These are phyloP conservation scores for Melolontha melolontha DNA, from an alignment of 2,888 invertebrate genomes.

Conservation along the genomic window DNA sequence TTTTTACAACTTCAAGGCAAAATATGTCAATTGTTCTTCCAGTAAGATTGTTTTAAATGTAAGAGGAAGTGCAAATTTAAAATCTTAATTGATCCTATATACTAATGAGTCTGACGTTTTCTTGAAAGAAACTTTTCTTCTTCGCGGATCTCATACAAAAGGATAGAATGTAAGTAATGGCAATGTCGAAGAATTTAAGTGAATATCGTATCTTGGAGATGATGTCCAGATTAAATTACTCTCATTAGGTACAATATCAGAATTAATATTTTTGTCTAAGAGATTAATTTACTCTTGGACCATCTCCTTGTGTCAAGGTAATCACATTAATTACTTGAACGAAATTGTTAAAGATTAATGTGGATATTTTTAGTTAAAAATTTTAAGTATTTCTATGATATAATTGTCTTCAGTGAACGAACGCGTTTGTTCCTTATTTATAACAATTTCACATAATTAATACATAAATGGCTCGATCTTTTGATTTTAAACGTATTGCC, in stretches of 20 bases:
- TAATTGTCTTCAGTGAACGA: constrained; percentile 8
- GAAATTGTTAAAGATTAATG: constrained; percentile 18
- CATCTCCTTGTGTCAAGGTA: constrained; percentile 15
- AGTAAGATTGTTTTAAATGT: background rate
- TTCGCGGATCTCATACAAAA: background rate
- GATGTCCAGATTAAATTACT: constrained; percentile 18
- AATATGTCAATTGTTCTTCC: background rate
- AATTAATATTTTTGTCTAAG: constrained; percentile 31
- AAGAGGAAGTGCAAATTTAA: background rate
- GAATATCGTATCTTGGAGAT: background rate
- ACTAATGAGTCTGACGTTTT: background rate
- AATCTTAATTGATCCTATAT: constrained; percentile 5
- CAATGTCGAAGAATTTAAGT: background rate
- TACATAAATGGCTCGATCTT: no score
- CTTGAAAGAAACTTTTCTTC: background rate
- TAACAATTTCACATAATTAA: no score
- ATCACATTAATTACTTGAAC: constrained; percentile 25
- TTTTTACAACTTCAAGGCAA: no score
- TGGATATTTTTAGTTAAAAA: background rate
- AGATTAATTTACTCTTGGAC: constrained; percentile 30
- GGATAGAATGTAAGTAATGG: background rate
- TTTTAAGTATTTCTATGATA: background rate
- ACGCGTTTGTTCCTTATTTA: background rate
- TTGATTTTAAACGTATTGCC: no score
- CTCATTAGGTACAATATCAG: constrained; percentile 24